These are phyloP conservation scores for Catocala sponsa DNA, from an alignment of 2,888 invertebrate species.

Conservation along the genomic window DNA sequence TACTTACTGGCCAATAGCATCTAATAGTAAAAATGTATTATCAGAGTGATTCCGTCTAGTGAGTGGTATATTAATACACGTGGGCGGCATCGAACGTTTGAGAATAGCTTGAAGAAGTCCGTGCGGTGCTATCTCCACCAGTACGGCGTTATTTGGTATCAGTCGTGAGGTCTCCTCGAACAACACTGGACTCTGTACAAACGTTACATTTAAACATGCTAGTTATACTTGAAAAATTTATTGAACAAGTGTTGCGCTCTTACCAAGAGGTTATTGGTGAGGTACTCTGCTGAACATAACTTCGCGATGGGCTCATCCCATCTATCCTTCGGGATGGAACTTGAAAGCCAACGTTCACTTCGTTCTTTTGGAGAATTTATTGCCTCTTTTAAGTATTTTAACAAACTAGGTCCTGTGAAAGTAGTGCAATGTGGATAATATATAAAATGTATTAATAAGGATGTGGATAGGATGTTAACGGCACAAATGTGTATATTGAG, in stretches of 20 bases:
- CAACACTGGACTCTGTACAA: slow-evolving; percentile 24
- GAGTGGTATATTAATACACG: slow-evolving; percentile 90
- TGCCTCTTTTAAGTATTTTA: slow-evolving; percentile 86
- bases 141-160: slow-evolving; percentile 90
- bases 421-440: too few species aligned
- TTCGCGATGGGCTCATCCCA: slow-evolving; percentile 85
- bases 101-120: slow-evolving; percentile 94
- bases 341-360: slow-evolving; percentile 93
- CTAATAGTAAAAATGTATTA: slow-evolving; percentile 82
- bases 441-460: too few species aligned
- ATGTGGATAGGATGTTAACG: too few species aligned
- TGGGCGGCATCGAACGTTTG: slow-evolving; percentile 89
- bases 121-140: slow-evolving; percentile 95
- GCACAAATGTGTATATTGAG: too few species aligned
- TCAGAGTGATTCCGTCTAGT: slow-evolving; percentile 90
- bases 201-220: background rate
- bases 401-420: slow-evolving; percentile 79
- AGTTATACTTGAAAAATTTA: too few species aligned
- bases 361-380: slow-evolving; percentile 89
- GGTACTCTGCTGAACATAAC: slow-evolving; percentile 93
- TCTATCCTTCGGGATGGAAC: slow-evolving; percentile 90
- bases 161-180: slow-evolving; percentile 27
- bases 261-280: slow-evolving; percentile 92
- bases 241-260: slow-evolving; percentile 26
- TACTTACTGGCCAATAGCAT: slow-evolving; percentile 82